Evolutionary conservation across 2,113 vertebrate genomes (phyloP).

Genomic region (Cryptoleucopteryx plumbea): DNA sequence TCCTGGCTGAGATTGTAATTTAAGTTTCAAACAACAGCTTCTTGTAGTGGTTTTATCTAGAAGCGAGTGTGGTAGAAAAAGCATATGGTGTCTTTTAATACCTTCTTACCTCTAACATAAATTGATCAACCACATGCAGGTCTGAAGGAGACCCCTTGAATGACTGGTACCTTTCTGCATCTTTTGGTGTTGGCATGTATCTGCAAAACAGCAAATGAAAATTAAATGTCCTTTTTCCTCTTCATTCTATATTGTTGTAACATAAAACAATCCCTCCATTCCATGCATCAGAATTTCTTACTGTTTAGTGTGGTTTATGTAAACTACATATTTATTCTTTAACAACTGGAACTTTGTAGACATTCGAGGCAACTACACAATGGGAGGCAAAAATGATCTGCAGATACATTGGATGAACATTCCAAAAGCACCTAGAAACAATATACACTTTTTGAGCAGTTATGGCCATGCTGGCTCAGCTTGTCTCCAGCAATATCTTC

Average conservation of each 20-base stretch:
- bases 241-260: neutral
- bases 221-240: neutral
- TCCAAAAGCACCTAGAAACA: neutral
- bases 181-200: slow-evolving; percentile 82
- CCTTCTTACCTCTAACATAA: slow-evolving; percentile 83
- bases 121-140: slow-evolving; percentile 86
- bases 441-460: neutral
- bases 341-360: neutral
- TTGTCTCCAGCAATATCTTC: neutral
- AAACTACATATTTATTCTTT: neutral
- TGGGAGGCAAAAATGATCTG: neutral
- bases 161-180: slow-evolving; percentile 80
- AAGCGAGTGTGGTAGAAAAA: neutral
- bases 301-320: neutral
- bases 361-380: rapidly evolving
- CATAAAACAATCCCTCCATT: neutral
- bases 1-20: neutral
- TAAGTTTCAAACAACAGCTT: neutral
- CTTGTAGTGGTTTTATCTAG: neutral
- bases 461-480: neutral
- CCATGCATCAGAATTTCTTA: neutral
- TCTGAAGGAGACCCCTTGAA: slow-evolving; percentile 75
- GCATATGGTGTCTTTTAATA: neutral
- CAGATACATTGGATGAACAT: neutral
- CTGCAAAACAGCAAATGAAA: slow-evolving; percentile 58